These are phyloP conservation scores for Boulengeromyrus knoepffleri DNA, from an alignment of 2,113 vertebrate genomes.

Conservation along the genomic window DNA sequence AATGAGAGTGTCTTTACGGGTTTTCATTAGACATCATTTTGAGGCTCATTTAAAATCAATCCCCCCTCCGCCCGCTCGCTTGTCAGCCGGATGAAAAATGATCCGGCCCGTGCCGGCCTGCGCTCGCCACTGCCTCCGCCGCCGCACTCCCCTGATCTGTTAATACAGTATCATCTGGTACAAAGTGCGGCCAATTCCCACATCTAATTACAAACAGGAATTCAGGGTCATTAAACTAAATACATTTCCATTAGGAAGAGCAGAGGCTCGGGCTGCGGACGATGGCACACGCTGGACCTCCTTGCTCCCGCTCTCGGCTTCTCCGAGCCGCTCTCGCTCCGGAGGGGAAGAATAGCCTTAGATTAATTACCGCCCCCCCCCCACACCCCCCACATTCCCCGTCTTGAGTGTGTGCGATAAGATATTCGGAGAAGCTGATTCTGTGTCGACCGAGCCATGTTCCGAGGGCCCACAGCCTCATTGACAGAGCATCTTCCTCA, in stretches of 20 bases:
- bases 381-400: background rate
- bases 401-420: slow-evolving; percentile 8
- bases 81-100: slow-evolving; percentile 80
- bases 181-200: slow-evolving; percentile 84
- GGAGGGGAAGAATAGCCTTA: background rate
- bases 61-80: slow-evolving; percentile 57
- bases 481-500: slow-evolving; percentile 9
- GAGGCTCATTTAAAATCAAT: slow-evolving; percentile 64
- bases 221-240: slow-evolving; percentile 84
- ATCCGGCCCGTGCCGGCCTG: slow-evolving; percentile 68
- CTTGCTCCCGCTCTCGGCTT: background rate
- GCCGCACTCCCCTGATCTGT: slow-evolving; percentile 75
- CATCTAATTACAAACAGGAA: slow-evolving; percentile 89
- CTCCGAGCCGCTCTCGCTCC: background rate
- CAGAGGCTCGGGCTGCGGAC: slow-evolving; percentile 39
- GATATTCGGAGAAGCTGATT: slow-evolving; percentile 12
- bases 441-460: background rate
- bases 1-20: slow-evolving; percentile 35
- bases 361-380: slow-evolving; percentile 6
- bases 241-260: slow-evolving; percentile 80
- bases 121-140: slow-evolving; percentile 43
- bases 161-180: slow-evolving; percentile 89
- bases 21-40: slow-evolving; percentile 63
- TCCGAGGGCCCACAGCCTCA: background rate
- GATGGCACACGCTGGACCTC: background rate